Percentiles rank a stretch among this genome's conserved stretches.
These are phyloP conservation scores for Sesia apiformis DNA, from an alignment of 2,888 invertebrate genomes.

Conservation along the genomic window DNA sequence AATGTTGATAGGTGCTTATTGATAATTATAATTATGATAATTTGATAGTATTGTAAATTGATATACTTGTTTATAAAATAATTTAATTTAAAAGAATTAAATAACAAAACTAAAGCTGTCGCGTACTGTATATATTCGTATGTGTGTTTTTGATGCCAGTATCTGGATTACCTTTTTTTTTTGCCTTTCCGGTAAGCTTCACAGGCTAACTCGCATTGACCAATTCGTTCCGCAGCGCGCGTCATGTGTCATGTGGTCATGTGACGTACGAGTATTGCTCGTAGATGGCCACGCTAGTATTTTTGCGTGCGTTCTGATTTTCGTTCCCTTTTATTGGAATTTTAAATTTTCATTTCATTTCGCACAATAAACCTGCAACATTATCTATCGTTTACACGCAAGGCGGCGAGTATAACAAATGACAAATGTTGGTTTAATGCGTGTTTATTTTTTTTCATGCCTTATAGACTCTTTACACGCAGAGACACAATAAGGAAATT, in stretches of 20 bases:
- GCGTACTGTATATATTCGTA: no score
- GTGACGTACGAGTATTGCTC: no score
- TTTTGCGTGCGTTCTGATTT: not conserved
- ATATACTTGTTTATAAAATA: no score
- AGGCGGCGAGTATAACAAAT: not conserved
- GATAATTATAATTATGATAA: no score
- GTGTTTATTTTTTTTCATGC: not conserved
- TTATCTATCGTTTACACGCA: not conserved
- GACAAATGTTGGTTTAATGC: not conserved
- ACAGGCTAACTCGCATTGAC: conserved; percentile 32
- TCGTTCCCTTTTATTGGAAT: not conserved
- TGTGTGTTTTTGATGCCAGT: not conserved
- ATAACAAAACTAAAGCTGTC: no score
- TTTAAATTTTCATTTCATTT: not conserved
- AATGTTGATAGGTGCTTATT: no score
- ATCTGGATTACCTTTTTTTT: not conserved
- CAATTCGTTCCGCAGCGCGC: conserved; percentile 45
- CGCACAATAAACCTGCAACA: not conserved
- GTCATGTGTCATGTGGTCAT: not conserved
- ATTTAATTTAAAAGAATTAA: no score
- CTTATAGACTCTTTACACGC: not conserved
- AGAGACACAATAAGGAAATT: no score
- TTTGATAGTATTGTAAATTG: no score
- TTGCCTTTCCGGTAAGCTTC: conserved; percentile 2
- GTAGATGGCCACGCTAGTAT: not conserved